Evolutionary conservation across 2,888 invertebrate species (phyloP).

Genomic region (Oscheius sp.): DNA sequence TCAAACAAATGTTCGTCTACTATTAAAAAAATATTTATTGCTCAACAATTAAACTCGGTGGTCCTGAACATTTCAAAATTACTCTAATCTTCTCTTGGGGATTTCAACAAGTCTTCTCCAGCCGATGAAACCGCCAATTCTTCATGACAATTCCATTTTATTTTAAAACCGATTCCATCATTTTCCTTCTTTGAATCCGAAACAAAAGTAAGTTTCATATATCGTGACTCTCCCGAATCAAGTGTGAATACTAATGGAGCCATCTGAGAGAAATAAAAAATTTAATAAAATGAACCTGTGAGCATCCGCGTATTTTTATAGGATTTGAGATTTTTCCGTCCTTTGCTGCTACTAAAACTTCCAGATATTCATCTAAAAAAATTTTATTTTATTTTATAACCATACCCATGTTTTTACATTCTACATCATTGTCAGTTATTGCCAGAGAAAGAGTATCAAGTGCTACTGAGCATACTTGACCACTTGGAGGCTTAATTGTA

Average conservation of each 20-base stretch:
- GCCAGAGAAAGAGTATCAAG: constrained; percentile 5
- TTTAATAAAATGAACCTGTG: constrained; percentile 19
- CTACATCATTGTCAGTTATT: neutral
- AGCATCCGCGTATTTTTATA: constrained; percentile 30
- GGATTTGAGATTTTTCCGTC: neutral
- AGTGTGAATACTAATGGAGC: neutral
- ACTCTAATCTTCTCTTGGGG: neutral
- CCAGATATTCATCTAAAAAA: constrained; percentile 40
- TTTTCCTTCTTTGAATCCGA: constrained; percentile 47
- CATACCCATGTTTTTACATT: neutral
- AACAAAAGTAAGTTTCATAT: constrained; percentile 42
- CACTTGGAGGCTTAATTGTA: constrained; percentile 9
- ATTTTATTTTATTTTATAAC: neutral
- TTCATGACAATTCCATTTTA: constrained; percentile 54
- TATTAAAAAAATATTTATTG: constrained; percentile 13
- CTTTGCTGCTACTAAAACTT: constrained; percentile 30
- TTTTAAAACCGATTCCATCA: constrained; percentile 61
- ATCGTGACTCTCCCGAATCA: constrained; percentile 26
- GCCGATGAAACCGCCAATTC: too few relatives aligned
- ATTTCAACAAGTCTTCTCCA: too few relatives aligned
- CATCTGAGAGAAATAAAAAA: neutral
- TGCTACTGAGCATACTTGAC: constrained; percentile 19
- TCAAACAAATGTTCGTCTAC: neutral
- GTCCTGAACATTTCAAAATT: neutral
- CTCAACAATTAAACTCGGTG: constrained; percentile 4